A percentile compares a stretch with the other conserved stretches of the same genome.
Evolutionary conservation across 2,113 vertebrate species (phyloP).

Genomic region (Amphiprion ocellaris): DNA sequence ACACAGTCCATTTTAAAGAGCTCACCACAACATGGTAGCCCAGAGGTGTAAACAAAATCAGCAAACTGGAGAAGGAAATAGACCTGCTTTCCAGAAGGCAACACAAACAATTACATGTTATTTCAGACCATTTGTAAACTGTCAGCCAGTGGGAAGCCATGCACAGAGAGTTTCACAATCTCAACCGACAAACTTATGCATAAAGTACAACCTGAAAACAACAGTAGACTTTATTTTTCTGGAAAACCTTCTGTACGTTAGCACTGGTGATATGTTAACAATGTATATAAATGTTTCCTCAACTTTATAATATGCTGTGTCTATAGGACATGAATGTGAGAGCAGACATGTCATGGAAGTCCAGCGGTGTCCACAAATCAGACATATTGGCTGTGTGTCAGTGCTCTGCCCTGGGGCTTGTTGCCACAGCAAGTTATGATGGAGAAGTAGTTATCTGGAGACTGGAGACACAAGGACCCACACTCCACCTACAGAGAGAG

Average conservation of each 20-base stretch:
- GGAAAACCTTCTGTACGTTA: not conserved
- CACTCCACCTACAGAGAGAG: slow-evolving; percentile 39
- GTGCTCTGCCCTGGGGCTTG: slow-evolving; percentile 58
- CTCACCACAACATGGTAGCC: slow-evolving; percentile 24
- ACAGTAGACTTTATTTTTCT: not conserved
- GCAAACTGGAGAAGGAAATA: slow-evolving; percentile 31
- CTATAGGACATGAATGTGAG: slow-evolving; percentile 59
- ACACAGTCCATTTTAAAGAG: slow-evolving; percentile 10
- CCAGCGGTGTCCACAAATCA: slow-evolving; percentile 43
- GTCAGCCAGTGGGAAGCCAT: slow-evolving; percentile 11
- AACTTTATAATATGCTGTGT: not conserved
- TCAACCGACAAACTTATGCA: not conserved
- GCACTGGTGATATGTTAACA: not conserved
- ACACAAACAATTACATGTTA: slow-evolving; percentile 29
- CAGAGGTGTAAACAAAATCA: slow-evolving; percentile 46
- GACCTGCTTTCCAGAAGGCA: slow-evolving; percentile 29
- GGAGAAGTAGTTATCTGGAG: slow-evolving; percentile 75
- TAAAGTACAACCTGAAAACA: not conserved
- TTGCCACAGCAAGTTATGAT: slow-evolving; percentile 71
- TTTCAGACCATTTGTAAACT: slow-evolving; percentile 37
- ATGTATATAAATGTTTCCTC: not conserved
- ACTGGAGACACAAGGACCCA: slow-evolving; percentile 58
- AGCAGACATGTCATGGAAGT: slow-evolving; percentile 70
- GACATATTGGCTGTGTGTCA: slow-evolving; percentile 64
- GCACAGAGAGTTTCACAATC: slow-evolving; percentile 10